These are phyloP conservation scores for Acinonyx jubatus DNA, from an alignment of 2,113 vertebrate genomes.

Conservation along the genomic window DNA sequence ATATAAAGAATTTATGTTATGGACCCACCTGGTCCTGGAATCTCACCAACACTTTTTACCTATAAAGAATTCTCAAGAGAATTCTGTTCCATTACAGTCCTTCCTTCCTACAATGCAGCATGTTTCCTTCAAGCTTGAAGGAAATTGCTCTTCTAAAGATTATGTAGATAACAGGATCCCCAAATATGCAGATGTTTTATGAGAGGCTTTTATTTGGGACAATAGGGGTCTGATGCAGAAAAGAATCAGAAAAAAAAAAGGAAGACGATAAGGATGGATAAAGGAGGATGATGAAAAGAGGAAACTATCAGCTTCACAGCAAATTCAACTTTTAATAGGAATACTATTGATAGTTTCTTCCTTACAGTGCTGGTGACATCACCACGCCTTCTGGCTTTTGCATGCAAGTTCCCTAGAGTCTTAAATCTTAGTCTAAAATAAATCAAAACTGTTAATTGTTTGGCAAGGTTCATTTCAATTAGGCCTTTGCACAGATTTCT, in stretches of 20 bases:
- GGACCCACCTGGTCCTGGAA: not conserved
- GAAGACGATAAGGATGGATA: not conserved
- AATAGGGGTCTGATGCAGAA: not conserved
- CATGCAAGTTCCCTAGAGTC: not conserved
- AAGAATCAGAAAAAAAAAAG: not conserved
- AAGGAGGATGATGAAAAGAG: not conserved
- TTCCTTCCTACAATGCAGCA: not conserved
- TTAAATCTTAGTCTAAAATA: conserved; percentile 35
- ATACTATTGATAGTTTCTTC: not conserved
- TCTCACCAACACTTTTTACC: not conserved
- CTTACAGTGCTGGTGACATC: not conserved
- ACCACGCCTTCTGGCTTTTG: not conserved
- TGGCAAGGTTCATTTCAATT: conserved; percentile 47
- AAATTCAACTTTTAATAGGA: conserved; percentile 25
- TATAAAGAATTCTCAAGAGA: not conserved
- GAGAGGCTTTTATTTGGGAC: not conserved
- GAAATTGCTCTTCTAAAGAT: conserved; percentile 5
- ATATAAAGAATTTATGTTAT: not conserved
- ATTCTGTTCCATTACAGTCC: not conserved
- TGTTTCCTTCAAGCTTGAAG: not conserved
- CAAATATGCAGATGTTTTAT: conserved; percentile 20
- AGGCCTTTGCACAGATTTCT: conserved; percentile 38
- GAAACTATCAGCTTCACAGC: not conserved
- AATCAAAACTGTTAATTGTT: conserved; percentile 7
- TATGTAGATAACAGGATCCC: not conserved